Percentiles rank a stretch among this genome's conserved stretches.
These are phyloP conservation scores for Isaurus tuberculatus DNA, from an alignment of 92 coral and sea anemone genomes.

Conservation along the genomic window DNA sequence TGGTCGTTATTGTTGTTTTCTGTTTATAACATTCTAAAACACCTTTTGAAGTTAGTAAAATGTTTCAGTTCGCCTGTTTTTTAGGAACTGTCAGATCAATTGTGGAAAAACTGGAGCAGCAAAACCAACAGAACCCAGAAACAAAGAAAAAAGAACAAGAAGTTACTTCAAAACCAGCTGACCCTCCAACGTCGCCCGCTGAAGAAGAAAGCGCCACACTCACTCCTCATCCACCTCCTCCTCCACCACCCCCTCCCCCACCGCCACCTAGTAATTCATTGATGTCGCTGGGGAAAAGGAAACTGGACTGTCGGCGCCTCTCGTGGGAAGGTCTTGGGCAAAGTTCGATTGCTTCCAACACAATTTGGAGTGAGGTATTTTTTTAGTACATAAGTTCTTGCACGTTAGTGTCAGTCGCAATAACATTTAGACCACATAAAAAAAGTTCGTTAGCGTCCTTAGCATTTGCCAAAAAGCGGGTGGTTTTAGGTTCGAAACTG, in stretches of 20 bases:
- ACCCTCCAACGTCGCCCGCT: background rate
- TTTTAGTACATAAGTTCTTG: background rate
- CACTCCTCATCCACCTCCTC: conserved; percentile 57
- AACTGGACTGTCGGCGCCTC: conserved; percentile 68
- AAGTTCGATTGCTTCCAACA: conserved; percentile 51
- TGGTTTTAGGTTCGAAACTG: no score
- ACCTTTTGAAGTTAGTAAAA: background rate
- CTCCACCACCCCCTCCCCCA: conserved; percentile 68
- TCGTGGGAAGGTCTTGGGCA: conserved; percentile 78
- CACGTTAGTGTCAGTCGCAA: background rate
- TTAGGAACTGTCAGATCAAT: conserved; percentile 37
- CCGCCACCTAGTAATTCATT: conserved; percentile 75
- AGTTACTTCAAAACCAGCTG: background rate
- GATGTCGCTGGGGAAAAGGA: conserved; percentile 44
- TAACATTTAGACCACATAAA: background rate
- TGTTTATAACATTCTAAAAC: no score
- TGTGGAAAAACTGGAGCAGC: conserved; percentile 23
- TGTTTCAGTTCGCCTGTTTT: background rate
- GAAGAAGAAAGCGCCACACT: background rate
- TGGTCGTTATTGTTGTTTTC: background rate
- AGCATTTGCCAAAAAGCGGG: background rate
- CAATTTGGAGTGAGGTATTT: conserved; percentile 79
- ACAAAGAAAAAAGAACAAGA: conserved; percentile 11
- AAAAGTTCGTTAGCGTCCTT: no score
- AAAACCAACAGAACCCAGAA: background rate